Evolutionary conservation across 2,797 vertebrate species (phyloP).

Genomic region (Poeciliopsis paucimaculata): DNA sequence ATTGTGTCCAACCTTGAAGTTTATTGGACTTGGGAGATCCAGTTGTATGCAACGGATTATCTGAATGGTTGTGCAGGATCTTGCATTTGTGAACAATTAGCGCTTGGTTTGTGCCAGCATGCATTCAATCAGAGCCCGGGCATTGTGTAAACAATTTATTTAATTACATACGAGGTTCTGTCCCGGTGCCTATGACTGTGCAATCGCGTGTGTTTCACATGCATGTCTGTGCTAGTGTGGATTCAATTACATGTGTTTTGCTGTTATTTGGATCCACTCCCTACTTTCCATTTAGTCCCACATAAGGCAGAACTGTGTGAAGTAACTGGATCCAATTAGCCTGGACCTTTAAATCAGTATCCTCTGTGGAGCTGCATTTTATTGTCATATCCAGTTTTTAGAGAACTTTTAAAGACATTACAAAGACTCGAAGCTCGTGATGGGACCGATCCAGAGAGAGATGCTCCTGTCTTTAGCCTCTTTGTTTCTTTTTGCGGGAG

Average conservation of each 20-base stretch:
- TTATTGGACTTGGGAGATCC: slow-evolving; percentile 5
- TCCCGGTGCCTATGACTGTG: slow-evolving; percentile 3
- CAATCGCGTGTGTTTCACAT: background rate
- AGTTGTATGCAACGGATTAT: slow-evolving; percentile 46
- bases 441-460: background rate
- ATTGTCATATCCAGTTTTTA: slow-evolving; percentile 22
- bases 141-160: slow-evolving; percentile 15
- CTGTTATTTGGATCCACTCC: slow-evolving; percentile 30
- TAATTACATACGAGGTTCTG: slow-evolving; percentile 19
- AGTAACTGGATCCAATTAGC: slow-evolving; percentile 15
- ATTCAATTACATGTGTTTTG: slow-evolving; percentile 31
- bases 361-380: slow-evolving; percentile 24
- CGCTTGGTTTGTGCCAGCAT: slow-evolving; percentile 29
- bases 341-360: slow-evolving; percentile 39
- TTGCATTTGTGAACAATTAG: slow-evolving; percentile 56
- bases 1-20: background rate
- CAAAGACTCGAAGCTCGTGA: slow-evolving; percentile 16
- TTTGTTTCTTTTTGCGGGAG: background rate
- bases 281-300: slow-evolving; percentile 45
- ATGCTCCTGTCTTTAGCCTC: background rate
- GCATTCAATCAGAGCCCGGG: slow-evolving; percentile 33
- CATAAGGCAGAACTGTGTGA: slow-evolving; percentile 28
- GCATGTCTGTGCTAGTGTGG: slow-evolving; percentile 13
- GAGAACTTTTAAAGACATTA: slow-evolving; percentile 24
- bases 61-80: slow-evolving; percentile 23